Percentiles rank a stretch among this genome's conserved stretches.
Conservation (phyloP, 2,113 vertebrate species). For the Psilopogon haemacephalus region DNA sequence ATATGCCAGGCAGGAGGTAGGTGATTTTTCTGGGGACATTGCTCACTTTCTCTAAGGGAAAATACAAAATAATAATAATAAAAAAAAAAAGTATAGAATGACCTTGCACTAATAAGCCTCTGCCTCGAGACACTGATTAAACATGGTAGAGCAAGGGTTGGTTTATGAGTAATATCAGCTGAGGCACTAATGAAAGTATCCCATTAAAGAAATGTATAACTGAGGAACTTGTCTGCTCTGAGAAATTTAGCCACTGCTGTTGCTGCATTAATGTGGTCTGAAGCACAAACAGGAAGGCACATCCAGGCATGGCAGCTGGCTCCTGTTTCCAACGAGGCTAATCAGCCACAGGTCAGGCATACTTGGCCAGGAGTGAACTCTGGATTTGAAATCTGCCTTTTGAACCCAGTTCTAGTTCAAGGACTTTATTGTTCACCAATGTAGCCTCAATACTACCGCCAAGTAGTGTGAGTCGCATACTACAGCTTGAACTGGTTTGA, state of each 20-base stretch:
- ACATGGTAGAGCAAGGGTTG: slow-evolving; percentile 26
- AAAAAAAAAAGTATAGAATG: slow-evolving; percentile 56
- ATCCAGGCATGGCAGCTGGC: neutral
- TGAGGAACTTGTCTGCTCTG: slow-evolving; percentile 31
- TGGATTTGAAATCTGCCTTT: neutral
- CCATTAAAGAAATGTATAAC: slow-evolving; percentile 65
- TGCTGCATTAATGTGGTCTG: slow-evolving; percentile 16
- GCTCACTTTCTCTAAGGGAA: slow-evolving; percentile 47
- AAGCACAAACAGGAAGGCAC: neutral
- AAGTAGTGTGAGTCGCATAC: rapidly evolving
- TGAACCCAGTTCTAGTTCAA: neutral
- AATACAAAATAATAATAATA: slow-evolving; percentile 23
- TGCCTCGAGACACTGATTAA: slow-evolving; percentile 69
- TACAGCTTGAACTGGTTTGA: neutral
- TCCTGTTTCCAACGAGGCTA: neutral
- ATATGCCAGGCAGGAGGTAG: slow-evolving; percentile 62
- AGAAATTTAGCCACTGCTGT: slow-evolving; percentile 19
- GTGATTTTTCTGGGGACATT: slow-evolving; percentile 47
- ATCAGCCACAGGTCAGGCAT: neutral
- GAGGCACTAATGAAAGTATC: slow-evolving; percentile 58
- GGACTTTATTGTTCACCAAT: neutral
- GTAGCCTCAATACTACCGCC: neutral
- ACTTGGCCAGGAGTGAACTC: neutral
- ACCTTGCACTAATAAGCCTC: slow-evolving; percentile 69
- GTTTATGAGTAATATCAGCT: slow-evolving; percentile 64